Conservation (phyloP, 2,888 invertebrate species). For the Acleris literana region DNA sequence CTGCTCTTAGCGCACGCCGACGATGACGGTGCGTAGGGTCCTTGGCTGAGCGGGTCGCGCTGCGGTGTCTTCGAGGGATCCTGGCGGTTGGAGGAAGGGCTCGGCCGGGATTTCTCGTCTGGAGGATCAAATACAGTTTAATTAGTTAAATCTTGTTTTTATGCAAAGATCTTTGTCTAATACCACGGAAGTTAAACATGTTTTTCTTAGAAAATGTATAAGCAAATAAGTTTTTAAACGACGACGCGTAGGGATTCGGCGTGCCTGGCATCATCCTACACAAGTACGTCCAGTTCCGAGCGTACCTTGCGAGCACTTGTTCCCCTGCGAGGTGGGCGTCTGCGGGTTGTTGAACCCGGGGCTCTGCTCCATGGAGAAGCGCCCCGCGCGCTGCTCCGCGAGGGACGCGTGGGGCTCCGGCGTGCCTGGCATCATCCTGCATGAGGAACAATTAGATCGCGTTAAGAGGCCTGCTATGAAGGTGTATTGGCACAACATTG, state of each 20-base stretch:
- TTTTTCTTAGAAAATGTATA: no score
- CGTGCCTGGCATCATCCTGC: slow-evolving; percentile 81
- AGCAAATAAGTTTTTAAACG: no score
- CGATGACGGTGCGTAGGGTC: slow-evolving; percentile 72
- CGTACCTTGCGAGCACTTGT: slow-evolving; percentile 66
- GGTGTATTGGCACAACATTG: neutral
- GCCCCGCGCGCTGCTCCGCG: slow-evolving; percentile 72
- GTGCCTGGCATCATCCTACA: slow-evolving; percentile 81
- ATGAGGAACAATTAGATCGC: neutral
- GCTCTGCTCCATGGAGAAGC: slow-evolving; percentile 80
- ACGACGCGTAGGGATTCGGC: slow-evolving; percentile 72
- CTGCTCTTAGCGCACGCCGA: slow-evolving; percentile 61
- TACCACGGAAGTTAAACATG: no score
- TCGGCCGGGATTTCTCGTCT: slow-evolving; percentile 81
- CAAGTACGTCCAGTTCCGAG: no score
- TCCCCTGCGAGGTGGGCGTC: slow-evolving; percentile 70
- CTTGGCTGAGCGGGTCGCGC: slow-evolving; percentile 67
- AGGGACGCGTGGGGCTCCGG: slow-evolving; percentile 75
- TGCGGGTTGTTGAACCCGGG: slow-evolving; percentile 81
- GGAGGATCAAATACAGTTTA: slow-evolving; percentile 6
- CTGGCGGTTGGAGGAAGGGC: slow-evolving; percentile 76
- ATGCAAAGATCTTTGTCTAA: no score
- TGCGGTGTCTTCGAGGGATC: slow-evolving; percentile 76
- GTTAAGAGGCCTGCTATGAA: neutral
- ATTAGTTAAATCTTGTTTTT: neutral